A percentile compares a stretch with the other conserved stretches of the same genome.
Conservation (phyloP, 2,888 invertebrate genomes). For the Noctua janthe region DNA sequence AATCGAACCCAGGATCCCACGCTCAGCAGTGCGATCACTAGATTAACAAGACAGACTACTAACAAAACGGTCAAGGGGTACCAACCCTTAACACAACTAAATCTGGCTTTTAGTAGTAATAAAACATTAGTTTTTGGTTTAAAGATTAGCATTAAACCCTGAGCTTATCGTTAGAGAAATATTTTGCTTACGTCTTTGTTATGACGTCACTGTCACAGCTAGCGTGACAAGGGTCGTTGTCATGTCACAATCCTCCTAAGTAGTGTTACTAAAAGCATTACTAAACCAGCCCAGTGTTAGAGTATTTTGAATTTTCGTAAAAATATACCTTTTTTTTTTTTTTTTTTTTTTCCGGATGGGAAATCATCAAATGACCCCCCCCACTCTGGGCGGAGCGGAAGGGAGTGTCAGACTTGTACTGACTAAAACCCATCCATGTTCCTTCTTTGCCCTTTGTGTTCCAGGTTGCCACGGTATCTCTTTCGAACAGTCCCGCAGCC, state of each 20-base stretch:
- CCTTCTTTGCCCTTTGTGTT: too few relatives aligned
- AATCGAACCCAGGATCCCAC: too few relatives aligned
- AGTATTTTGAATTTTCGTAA: constrained; percentile 39
- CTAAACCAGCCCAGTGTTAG: constrained; percentile 41
- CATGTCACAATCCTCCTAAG: constrained; percentile 82
- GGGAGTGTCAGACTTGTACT: too few relatives aligned
- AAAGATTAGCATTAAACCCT: constrained; percentile 54
- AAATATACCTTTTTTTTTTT: not conserved
- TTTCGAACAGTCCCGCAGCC: too few relatives aligned
- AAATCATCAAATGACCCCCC: too few relatives aligned
- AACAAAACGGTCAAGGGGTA: not conserved
- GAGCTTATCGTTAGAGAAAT: constrained; percentile 59
- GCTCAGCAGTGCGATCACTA: too few relatives aligned
- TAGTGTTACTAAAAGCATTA: constrained; percentile 74
- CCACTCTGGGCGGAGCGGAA: too few relatives aligned
- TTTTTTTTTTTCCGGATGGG: too few relatives aligned
- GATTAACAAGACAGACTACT: not conserved
- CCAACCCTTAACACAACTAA: not conserved
- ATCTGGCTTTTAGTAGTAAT: constrained; percentile 27
- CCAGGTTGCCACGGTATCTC: too few relatives aligned
- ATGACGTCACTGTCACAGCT: constrained; percentile 76
- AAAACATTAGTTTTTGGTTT: constrained; percentile 42
- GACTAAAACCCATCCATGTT: too few relatives aligned
- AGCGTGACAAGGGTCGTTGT: constrained; percentile 81
- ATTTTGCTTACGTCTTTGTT: constrained; percentile 60